Percentiles rank a stretch among this genome's conserved stretches.
Conservation (phyloP, 2,888 invertebrate species). For the Ephialtes manifestator region DNA sequence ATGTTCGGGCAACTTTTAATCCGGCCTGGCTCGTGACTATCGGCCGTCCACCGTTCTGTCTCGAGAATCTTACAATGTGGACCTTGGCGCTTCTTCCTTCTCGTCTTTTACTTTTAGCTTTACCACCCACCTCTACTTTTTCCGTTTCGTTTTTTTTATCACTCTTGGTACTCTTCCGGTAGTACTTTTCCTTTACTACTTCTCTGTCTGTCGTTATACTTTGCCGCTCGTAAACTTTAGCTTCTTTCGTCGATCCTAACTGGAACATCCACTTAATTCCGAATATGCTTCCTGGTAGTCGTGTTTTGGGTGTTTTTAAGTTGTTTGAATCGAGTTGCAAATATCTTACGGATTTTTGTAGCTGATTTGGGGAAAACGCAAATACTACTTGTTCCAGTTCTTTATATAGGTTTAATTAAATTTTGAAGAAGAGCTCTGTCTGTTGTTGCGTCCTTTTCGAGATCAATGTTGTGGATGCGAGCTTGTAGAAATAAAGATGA, state of each 20-base stretch:
- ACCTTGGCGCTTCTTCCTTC: conserved; percentile 62
- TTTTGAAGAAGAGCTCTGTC: too few relatives aligned
- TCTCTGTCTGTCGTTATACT: conserved; percentile 42
- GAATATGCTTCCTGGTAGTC: neutral
- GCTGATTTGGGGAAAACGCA: neutral
- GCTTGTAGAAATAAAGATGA: too few relatives aligned
- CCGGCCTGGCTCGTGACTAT: conserved; percentile 79
- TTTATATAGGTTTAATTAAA: too few relatives aligned
- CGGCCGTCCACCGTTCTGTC: conserved; percentile 74
- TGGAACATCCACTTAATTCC: conserved; percentile 14
- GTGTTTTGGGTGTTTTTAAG: conserved; percentile 17
- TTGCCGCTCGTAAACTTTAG: conserved; percentile 39
- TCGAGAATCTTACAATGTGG: conserved; percentile 73
- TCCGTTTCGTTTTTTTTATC: conserved; percentile 26
- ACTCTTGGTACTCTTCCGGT: conserved; percentile 25
- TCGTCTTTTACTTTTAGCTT: conserved; percentile 44
- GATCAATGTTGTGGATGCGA: too few relatives aligned
- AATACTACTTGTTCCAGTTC: too few relatives aligned
- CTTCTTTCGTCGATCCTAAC: conserved; percentile 55
- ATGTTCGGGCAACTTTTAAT: conserved; percentile 82
- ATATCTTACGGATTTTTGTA: neutral
- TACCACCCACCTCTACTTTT: neutral
- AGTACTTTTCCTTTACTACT: conserved; percentile 45
- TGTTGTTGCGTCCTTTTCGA: too few relatives aligned
- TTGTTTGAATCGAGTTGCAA: conserved; percentile 39